Percentiles rank a stretch among this genome's conserved stretches.
phyloP scores from a whole-genome alignment of 1,140 invertebrate species.

The Contarinia nasturtii region DNA sequence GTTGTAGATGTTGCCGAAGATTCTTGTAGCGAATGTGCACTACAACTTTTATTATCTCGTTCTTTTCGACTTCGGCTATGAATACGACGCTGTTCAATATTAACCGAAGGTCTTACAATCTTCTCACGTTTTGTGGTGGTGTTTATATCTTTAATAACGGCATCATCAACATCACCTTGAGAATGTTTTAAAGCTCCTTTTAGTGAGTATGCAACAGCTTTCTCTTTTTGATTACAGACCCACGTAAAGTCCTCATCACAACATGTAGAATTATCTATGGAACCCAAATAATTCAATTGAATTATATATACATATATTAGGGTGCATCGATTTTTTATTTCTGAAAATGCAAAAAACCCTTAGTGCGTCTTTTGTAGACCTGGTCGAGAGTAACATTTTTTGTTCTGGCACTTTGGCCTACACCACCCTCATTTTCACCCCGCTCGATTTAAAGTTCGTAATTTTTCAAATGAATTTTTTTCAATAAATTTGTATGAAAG shows the following conservation, averaged over 20 bases:
- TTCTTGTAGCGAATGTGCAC: conserved; percentile 28
- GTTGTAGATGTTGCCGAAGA: conserved; percentile 11
- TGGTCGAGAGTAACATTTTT: no score
- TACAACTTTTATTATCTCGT: conserved; percentile 32
- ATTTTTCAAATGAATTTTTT: no score
- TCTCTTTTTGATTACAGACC: conserved; percentile 21
- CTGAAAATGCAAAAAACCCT: no score
- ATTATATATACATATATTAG: no score
- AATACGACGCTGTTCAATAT: conserved; percentile 28
- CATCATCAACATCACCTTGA: no score
- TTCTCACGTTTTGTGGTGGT: neutral
- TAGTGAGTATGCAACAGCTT: conserved; percentile 8
- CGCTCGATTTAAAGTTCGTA: no score
- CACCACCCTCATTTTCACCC: no score
- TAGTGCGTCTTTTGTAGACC: no score
- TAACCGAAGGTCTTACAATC: conserved; percentile 14
- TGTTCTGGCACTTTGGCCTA: no score
- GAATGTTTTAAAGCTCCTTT: neutral
- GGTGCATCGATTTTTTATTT: no score
- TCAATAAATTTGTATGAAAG: no score
- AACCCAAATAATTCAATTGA: neutral
- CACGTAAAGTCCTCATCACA: conserved; percentile 38
- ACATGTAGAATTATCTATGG: conserved; percentile 25
- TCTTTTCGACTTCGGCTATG: conserved; percentile 25
- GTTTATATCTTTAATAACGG: no score